phyloP scores from a whole-genome alignment of 2,113 vertebrate genomes.

The Zapornia atra region DNA sequence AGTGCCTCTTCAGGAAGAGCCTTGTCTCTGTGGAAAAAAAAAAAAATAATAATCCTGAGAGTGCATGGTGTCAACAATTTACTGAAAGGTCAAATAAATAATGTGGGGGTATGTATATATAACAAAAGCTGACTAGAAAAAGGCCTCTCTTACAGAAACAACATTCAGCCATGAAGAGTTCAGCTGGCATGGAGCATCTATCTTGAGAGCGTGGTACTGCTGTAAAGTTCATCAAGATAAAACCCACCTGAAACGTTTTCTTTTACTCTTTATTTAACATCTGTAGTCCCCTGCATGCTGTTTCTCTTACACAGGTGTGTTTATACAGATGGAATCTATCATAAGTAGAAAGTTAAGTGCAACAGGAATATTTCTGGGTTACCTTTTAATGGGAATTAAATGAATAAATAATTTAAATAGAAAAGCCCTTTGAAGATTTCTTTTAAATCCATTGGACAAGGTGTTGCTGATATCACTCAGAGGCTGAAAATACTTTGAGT shows the following conservation, averaged over 20 bases:
- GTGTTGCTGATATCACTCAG: not conserved
- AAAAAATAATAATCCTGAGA: not conserved
- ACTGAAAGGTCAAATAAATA: not conserved
- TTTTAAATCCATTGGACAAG: not conserved
- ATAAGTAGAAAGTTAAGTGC: not conserved
- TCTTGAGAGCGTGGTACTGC: not conserved
- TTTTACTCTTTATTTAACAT: constrained; percentile 5
- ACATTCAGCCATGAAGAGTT: not conserved
- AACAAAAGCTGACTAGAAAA: not conserved
- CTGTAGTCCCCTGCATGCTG: not conserved
- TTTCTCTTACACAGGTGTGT: not conserved
- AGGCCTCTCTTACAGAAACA: not conserved
- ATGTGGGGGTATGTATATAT: not conserved
- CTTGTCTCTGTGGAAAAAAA: not conserved
- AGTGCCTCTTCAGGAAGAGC: not conserved
- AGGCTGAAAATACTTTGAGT: not conserved
- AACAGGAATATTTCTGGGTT: not conserved
- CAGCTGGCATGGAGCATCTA: not conserved
- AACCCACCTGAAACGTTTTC: not conserved
- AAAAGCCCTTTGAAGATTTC: not conserved
- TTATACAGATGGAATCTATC: constrained; percentile 3
- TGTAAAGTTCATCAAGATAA: not conserved
- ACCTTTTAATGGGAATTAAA: constrained; percentile 8
- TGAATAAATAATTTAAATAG: constrained; percentile 7
- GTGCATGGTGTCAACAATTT: not conserved